Base-by-base conservation (phyloP, 2,888 invertebrate species). In the Coenonympha arcania region DNA sequence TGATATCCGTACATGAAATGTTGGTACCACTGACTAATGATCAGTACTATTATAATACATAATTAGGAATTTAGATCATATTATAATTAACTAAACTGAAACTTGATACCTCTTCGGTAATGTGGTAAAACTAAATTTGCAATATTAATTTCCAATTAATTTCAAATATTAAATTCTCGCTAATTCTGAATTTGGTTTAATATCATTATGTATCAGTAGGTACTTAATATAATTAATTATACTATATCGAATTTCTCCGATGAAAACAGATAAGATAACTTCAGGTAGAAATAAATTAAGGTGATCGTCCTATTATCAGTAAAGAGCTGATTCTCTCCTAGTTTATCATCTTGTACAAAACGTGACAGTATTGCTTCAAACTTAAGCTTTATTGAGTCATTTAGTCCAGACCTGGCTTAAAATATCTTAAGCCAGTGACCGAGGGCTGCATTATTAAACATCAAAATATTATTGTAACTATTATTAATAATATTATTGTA, bases 381-480 rank as follows among this genome's bases (percentile, higher is more conserved):
- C 8, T 6, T 24, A 24, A 15, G 39, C 16, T 36, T 36, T 36
- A 24, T 24, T 39, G 24, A 39, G 24, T 24, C 22, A 24, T 24
- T 24, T 15, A 24, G 39, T 24, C 39, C 24, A 19, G 36, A 20
- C 20, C 39, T 39, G 39, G 24, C 39, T 39, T 39, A 39, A 24
- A n/a, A n/a, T n/a, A 13, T 39, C 15, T 24, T 39, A 24, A 39
- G 15, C 16, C 24, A 9, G n/a, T n/a, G n/a, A n/a, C n/a, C n/a
- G n/a, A n/a, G n/a, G n/a, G n/a, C n/a, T n/a, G n/a, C n/a, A n/a
- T n/a, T n/a, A n/a, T n/a, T n/a, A n/a, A n/a, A n/a, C n/a, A n/a
- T n/a, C n/a, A n/a, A n/a, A n/a, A n/a, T n/a, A n/a, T n/a, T n/a
- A n/a, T n/a, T n/a, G n/a, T n/a, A n/a, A n/a, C n/a, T n/a, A n/a